Evolutionary conservation across 2,888 invertebrate genomes (phyloP), one percentile per base, ranked within the genome.

Genomic region (Amaurobius ferox): DNA sequence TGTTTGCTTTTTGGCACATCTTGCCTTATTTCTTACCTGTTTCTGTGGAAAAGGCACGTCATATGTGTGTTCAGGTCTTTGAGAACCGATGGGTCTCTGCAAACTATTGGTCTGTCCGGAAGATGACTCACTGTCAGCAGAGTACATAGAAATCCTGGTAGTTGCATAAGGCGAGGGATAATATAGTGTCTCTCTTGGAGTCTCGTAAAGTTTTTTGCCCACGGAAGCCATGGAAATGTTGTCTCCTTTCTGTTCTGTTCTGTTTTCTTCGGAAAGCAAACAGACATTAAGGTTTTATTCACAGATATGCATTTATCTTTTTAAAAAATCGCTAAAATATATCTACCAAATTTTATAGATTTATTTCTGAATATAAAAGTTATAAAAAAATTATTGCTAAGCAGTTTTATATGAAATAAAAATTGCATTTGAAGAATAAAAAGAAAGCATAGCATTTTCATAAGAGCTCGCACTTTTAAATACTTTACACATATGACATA

Each of bases 111-210:
- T 87, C 48, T 87, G 87, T 7, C 87, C 87, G 0, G 87, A 87
- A 6, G 87, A 87, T 2, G 87, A 87, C 44, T 87, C 87, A 28
- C 87, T 87, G 67, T 87, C 87, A 1, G 85, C 87, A 13, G 87
- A 87, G 40, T 87, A 87, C 87, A 87, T 87, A 0, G 87, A 87
- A 61, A 87, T 85, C 13, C 87, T 71, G 7, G 87, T 87, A 2
- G 87, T 87, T 3, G 87, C 87, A 32, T 87, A 87, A n/a, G 87
- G 87, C 1, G 87, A 87, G 55, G 87, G 87, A 61, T 87, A 87
- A 35, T 87, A 87, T 3, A 87, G 48, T 16, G 87, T 76, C 61
- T 87, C 87, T 44, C 87, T 64, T 29, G 83, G 87, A 0, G 87
- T 79, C 61, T 87, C 87, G 67, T 87, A 87, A 13, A 87, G 71